Percentiles rank a stretch among this genome's conserved stretches.
Conservation (phyloP, 2,888 invertebrate species). For the Craniophora ligustri region DNA sequence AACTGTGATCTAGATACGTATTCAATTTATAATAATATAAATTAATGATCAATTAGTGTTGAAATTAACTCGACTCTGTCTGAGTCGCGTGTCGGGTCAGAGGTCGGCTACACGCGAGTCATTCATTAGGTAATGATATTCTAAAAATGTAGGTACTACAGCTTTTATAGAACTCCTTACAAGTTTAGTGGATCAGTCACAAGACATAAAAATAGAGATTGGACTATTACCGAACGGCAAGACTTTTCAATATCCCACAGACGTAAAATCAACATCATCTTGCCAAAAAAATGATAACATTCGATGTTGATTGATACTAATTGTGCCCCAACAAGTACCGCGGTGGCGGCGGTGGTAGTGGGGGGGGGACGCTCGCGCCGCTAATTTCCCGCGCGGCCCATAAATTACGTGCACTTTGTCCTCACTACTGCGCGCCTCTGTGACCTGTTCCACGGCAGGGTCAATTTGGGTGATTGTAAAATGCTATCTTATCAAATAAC, state of each 20-base stretch:
- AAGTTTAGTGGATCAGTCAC: background rate
- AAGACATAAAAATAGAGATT: no score
- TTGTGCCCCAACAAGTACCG: constrained; percentile 14
- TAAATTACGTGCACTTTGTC: constrained; percentile 72
- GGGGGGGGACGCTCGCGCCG: constrained; percentile 45
- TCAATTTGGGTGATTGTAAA: constrained; percentile 31
- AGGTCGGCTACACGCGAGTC: constrained; percentile 41
- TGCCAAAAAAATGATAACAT: constrained; percentile 32
- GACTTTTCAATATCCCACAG: no score
- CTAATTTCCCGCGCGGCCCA: constrained; percentile 76
- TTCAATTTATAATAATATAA: constrained; percentile 12
- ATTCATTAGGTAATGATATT: constrained; percentile 43
- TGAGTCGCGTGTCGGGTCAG: constrained; percentile 7
- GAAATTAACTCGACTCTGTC: constrained; percentile 25
- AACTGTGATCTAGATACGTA: background rate
- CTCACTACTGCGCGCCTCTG: constrained; percentile 46
- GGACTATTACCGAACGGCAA: no score
- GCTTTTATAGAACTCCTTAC: constrained; percentile 1
- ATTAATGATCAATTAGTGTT: constrained; percentile 44
- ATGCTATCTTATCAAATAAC: constrained; percentile 29
- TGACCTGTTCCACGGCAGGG: constrained; percentile 30
- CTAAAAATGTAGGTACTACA: constrained; percentile 6
- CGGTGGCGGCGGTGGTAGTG: constrained; percentile 22
- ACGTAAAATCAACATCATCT: background rate
- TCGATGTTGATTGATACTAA: constrained; percentile 37